phyloP scores from a whole-genome alignment of 1,140 invertebrate species.

The Frieseomelitta varia region DNA sequence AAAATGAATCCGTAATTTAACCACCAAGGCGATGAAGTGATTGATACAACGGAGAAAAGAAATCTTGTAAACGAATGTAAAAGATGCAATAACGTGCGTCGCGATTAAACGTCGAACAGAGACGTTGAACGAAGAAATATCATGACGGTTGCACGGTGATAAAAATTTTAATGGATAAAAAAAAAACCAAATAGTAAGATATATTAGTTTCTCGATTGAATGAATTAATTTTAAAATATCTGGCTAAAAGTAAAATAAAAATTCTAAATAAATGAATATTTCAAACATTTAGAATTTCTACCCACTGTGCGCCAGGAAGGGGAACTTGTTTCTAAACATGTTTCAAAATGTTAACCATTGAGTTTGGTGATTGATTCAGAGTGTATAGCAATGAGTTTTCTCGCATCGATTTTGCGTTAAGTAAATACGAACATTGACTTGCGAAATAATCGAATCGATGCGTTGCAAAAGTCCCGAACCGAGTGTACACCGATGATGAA shows the following conservation, averaged over 20 bases:
- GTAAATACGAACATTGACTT: not conserved
- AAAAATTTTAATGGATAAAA: too few relatives aligned
- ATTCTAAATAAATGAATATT: too few relatives aligned
- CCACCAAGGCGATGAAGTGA: not conserved
- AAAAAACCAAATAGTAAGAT: too few relatives aligned
- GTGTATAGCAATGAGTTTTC: not conserved
- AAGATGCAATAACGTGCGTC: not conserved
- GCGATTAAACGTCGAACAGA: not conserved
- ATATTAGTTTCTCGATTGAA: too few relatives aligned
- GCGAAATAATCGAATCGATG: not conserved
- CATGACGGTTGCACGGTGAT: not conserved
- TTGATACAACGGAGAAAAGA: not conserved
- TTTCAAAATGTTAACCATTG: too few relatives aligned
- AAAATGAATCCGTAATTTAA: not conserved
- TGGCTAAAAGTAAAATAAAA: too few relatives aligned
- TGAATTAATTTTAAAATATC: too few relatives aligned
- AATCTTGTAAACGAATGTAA: not conserved
- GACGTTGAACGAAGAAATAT: not conserved
- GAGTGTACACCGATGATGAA: not conserved
- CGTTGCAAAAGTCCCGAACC: not conserved
- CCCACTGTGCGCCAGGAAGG: too few relatives aligned
- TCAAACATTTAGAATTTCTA: too few relatives aligned
- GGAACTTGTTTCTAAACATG: too few relatives aligned
- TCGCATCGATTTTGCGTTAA: conserved; percentile 8
- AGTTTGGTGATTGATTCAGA: too few relatives aligned